phyloP scores from a whole-genome alignment of 2,888 invertebrate species.

The Acleris literana region DNA sequence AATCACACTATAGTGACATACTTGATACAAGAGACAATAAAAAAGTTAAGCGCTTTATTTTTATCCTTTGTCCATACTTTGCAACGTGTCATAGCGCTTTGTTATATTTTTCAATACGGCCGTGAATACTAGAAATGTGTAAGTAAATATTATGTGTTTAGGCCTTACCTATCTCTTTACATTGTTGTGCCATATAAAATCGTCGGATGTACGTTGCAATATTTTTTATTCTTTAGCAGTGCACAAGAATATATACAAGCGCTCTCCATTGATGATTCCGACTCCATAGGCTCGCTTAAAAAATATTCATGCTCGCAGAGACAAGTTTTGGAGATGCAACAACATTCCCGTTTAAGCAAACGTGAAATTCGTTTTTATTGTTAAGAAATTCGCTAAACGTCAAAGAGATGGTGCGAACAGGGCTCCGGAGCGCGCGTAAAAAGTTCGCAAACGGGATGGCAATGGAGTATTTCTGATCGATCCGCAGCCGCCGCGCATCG shows the following conservation, averaged over 20 bases:
- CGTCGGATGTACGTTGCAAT: no score
- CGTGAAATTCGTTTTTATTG: conserved; percentile 64
- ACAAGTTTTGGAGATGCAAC: conserved; percentile 52
- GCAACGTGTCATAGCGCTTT: conserved; percentile 7
- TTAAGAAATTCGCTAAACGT: conserved; percentile 68
- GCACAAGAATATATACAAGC: no score
- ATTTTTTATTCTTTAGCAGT: no score
- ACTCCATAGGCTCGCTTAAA: conserved; percentile 37
- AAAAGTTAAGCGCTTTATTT: conserved; percentile 76
- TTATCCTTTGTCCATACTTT: conserved; percentile 65
- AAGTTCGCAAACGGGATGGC: conserved; percentile 50
- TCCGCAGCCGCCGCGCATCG: conserved; percentile 37
- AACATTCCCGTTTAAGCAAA: conserved; percentile 56
- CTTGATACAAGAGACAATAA: conserved; percentile 60
- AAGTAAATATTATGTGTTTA: neutral
- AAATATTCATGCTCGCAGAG: conserved; percentile 50
- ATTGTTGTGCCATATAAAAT: no score
- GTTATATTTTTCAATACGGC: neutral
- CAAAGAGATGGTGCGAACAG: conserved; percentile 73
- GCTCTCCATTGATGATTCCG: conserved; percentile 10
- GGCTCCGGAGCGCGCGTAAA: conserved; percentile 68
- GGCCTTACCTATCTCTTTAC: neutral
- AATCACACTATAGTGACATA: conserved; percentile 41
- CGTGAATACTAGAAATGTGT: neutral
- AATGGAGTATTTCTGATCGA: conserved; percentile 28